phyloP scores from a whole-genome alignment of 2,888 invertebrate genomes.

The Galerucella nymphaeae region DNA sequence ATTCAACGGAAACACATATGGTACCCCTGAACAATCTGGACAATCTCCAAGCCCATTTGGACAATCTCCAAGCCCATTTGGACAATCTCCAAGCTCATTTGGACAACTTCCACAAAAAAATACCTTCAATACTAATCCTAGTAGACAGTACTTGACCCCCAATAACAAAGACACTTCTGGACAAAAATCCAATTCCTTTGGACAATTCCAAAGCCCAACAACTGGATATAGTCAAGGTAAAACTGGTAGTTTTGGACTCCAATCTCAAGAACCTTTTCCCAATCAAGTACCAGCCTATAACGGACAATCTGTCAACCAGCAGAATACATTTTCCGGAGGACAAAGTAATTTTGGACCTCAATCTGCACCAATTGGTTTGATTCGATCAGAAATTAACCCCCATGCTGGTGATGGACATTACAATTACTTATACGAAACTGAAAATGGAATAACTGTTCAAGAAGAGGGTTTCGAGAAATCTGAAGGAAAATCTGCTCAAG shows the following conservation, averaged over 20 bases:
- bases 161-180: constrained; percentile 15
- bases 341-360: constrained; percentile 3
- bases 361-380: constrained; percentile 21
- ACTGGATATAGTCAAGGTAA: not conserved
- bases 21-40: constrained; percentile 10
- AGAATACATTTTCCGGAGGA: not conserved
- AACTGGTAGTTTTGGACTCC: not conserved
- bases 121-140: not conserved
- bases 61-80: constrained; percentile 6
- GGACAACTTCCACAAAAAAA: constrained; percentile 6
- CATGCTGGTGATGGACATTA: constrained; percentile 50
- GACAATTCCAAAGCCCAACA: constrained; percentile 7
- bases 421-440: constrained; percentile 51
- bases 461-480: constrained; percentile 46
- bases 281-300: not conserved
- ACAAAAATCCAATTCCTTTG: constrained; percentile 19
- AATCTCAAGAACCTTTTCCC: not conserved
- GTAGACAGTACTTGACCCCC: constrained; percentile 23
- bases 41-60: constrained; percentile 4
- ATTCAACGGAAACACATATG: not conserved
- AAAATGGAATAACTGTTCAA: constrained; percentile 50
- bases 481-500: constrained; percentile 45
- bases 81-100: constrained; percentile 5
- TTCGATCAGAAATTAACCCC: constrained; percentile 45
- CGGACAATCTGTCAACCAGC: not conserved